These are phyloP conservation scores for Lymantria dispar DNA, from an alignment of 2,888 invertebrate species.

Conservation along the genomic window DNA sequence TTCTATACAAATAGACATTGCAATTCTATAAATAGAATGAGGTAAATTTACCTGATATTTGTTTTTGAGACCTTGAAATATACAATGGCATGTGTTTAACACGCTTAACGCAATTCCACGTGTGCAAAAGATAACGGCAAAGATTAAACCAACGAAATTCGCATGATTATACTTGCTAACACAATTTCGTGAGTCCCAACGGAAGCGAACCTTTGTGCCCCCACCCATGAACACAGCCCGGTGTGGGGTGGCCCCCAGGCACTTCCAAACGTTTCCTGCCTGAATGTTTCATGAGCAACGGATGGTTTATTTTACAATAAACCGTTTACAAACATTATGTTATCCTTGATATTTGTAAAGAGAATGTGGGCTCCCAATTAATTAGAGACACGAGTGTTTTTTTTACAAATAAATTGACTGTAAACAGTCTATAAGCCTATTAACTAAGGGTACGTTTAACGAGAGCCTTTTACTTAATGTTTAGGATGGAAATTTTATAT, in stretches of 20 bases:
- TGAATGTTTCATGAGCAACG: conserved; percentile 38
- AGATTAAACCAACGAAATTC: background rate
- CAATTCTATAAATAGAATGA: too few species aligned
- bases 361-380: background rate
- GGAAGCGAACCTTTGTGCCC: conserved; percentile 23
- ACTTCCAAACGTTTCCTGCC: conserved; percentile 16
- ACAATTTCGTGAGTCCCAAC: conserved; percentile 27
- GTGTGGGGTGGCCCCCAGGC: background rate
- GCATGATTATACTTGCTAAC: conserved; percentile 15
- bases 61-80: too few species aligned
- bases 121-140: background rate
- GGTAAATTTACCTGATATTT: too few species aligned
- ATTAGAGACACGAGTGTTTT: background rate
- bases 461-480: too few species aligned
- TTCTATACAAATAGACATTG: too few species aligned
- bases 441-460: too few species aligned
- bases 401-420: background rate
- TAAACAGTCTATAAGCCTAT: background rate
- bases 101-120: background rate
- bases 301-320: conserved; percentile 16
- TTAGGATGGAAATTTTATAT: too few species aligned
- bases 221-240: conserved; percentile 7
- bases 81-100: background rate
- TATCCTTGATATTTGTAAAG: background rate
- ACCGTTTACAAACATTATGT: conserved; percentile 26